Percentiles rank a stretch among this genome's conserved stretches.
phyloP scores from a whole-genome alignment of 2,888 invertebrate genomes.

The Yponomeuta plumbellus region DNA sequence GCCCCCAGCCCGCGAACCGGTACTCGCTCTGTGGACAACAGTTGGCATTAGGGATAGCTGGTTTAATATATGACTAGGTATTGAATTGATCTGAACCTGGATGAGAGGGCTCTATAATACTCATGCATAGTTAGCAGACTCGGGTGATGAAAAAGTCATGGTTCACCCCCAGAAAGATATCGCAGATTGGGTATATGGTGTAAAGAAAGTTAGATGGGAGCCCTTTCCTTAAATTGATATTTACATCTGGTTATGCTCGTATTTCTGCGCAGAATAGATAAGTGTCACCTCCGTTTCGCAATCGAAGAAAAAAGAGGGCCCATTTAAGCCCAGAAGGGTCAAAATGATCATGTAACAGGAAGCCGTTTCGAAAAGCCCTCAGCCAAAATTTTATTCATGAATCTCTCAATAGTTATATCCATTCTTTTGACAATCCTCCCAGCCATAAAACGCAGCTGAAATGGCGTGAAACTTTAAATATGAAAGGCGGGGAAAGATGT shows the following conservation, averaged over 20 bases:
- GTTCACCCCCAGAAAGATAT: not conserved
- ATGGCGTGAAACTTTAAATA: slow-evolving; percentile 59
- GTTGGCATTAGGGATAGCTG: no score
- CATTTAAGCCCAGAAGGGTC: not conserved
- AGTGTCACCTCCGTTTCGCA: no score
- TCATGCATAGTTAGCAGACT: no score
- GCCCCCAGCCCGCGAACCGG: no score
- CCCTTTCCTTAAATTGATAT: not conserved
- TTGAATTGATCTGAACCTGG: no score
- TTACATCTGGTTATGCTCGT: not conserved
- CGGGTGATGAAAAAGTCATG: no score
- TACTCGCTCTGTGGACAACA: no score
- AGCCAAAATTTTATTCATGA: slow-evolving; percentile 35
- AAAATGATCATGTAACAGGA: not conserved
- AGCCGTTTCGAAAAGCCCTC: not conserved
- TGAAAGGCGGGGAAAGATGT: slow-evolving; percentile 57
- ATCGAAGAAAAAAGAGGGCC: not conserved
- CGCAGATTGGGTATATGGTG: slow-evolving; percentile 24
- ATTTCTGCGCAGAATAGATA: not conserved
- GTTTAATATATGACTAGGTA: no score
- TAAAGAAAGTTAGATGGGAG: slow-evolving; percentile 11
- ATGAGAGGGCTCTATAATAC: no score
- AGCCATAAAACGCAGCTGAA: slow-evolving; percentile 44
- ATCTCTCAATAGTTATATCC: slow-evolving; percentile 38
- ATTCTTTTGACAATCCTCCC: slow-evolving; percentile 43